A percentile compares a stretch with the other conserved stretches of the same genome.
Conservation (phyloP, 2,113 vertebrate genomes). For the Varanus komodoensis region DNA sequence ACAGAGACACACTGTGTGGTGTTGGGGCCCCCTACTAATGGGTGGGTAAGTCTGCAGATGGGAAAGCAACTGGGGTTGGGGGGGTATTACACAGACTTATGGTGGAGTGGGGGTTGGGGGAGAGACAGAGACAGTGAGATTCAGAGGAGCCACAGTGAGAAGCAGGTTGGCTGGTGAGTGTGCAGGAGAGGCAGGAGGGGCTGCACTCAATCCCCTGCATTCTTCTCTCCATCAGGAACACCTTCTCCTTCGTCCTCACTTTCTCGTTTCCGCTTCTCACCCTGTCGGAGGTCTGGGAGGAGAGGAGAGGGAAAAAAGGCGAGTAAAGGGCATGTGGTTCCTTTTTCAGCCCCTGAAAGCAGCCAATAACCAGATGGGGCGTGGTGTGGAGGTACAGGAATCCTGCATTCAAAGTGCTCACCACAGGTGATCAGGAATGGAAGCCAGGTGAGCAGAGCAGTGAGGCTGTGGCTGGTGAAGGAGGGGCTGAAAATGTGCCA, state of each 20-base stretch:
- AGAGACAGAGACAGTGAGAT: conserved; percentile 46
- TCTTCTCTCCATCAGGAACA: conserved; percentile 59
- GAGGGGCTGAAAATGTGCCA: too few species aligned
- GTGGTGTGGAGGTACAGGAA: too few species aligned
- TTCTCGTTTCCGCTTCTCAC: conserved; percentile 68
- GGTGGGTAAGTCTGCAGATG: neutral
- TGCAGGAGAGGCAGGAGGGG: neutral
- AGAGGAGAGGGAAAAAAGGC: too few species aligned
- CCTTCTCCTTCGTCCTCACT: conserved; percentile 64
- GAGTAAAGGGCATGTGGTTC: neutral
- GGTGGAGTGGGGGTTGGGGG: conserved; percentile 40
- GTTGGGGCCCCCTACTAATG: conserved; percentile 74
- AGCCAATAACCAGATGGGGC: too few species aligned
- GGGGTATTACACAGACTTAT: conserved; percentile 72
- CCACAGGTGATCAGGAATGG: too few species aligned
- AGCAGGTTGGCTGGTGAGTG: conserved; percentile 60
- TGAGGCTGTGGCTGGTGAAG: too few species aligned
- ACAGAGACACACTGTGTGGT: conserved; percentile 79
- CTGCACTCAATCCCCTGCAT: conserved; percentile 61
- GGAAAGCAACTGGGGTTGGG: neutral
- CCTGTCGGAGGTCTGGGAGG: conserved; percentile 54
- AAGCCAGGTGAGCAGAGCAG: too few species aligned
- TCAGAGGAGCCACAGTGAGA: conserved; percentile 70
- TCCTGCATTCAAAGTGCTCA: too few species aligned
- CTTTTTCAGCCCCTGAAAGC: neutral